These are phyloP conservation scores for Oryzaephilus surinamensis DNA, from an alignment of 1,140 invertebrate species.

Conservation along the genomic window DNA sequence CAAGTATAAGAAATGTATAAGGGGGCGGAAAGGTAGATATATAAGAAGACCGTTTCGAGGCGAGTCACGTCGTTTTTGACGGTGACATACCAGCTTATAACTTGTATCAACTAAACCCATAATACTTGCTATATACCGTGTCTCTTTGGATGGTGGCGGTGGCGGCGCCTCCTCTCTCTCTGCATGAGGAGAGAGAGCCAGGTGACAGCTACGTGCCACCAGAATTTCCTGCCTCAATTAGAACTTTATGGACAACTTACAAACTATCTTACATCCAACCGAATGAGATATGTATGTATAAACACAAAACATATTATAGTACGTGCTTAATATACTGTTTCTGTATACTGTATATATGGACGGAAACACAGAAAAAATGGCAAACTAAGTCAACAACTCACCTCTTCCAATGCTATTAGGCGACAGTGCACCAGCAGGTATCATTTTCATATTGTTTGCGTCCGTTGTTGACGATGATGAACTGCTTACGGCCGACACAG, in stretches of 20 bases:
- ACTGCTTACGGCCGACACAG: constrained; percentile 43
- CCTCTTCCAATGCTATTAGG: constrained; percentile 64
- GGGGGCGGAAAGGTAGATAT: too few species aligned
- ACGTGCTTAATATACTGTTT: background rate
- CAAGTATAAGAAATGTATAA: constrained; percentile 5
- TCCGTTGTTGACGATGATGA: too few species aligned
- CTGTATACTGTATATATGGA: background rate
- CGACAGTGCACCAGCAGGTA: constrained; percentile 49
- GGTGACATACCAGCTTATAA: constrained; percentile 27
- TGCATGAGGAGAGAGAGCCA: too few species aligned
- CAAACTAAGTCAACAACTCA: constrained; percentile 37
- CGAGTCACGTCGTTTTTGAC: constrained; percentile 24
- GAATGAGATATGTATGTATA: background rate
- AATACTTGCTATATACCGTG: constrained; percentile 15
- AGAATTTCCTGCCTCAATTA: constrained; percentile 22
- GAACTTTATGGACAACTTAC: constrained; percentile 17
- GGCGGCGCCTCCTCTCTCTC: too few species aligned
- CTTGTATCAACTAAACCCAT: constrained; percentile 29
- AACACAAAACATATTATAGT: background rate
- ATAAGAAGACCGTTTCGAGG: constrained; percentile 20
- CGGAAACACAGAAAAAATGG: background rate
- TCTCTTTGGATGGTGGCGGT: too few species aligned
- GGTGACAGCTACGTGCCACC: constrained; percentile 27
- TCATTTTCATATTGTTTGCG: constrained; percentile 17
- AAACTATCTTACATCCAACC: constrained; percentile 6